Evolutionary conservation across 2,113 vertebrate genomes (phyloP).

Genomic region (Calidris pygmaea): DNA sequence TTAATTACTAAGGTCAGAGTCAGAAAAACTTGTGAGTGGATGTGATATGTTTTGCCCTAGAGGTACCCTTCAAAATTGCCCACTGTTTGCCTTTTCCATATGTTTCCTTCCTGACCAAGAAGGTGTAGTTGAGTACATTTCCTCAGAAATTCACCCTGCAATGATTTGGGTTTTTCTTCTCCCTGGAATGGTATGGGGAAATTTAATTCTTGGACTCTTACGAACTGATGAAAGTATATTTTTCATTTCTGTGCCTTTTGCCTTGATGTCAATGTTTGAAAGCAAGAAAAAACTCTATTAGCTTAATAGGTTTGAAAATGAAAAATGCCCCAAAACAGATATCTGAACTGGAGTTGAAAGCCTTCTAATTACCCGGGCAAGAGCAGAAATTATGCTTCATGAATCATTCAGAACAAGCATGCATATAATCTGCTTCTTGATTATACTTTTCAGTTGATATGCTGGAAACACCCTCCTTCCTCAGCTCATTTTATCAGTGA

Average conservation of each 20-base stretch:
- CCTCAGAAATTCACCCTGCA: neutral
- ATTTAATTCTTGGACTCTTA: neutral
- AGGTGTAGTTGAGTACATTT: neutral
- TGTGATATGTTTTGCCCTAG: neutral
- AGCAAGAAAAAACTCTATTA: neutral
- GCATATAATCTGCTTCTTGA: slow-evolving; percentile 50
- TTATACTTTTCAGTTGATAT: slow-evolving; percentile 31
- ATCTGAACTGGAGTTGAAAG: slow-evolving; percentile 12
- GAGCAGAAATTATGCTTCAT: slow-evolving; percentile 50
- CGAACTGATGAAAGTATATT: neutral
- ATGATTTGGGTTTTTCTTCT: neutral
- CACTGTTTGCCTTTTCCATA: neutral
- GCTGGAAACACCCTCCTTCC: slow-evolving; percentile 28
- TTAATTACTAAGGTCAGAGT: neutral
- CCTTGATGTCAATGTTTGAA: neutral
- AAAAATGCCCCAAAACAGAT: neutral
- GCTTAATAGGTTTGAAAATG: neutral
- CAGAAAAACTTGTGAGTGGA: neutral
- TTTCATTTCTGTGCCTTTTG: neutral
- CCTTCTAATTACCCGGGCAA: slow-evolving; percentile 17
- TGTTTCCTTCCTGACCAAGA: neutral
- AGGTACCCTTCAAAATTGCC: neutral
- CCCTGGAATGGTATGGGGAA: neutral
- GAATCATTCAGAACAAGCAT: slow-evolving; percentile 56
- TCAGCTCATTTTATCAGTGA: slow-evolving; percentile 2